A percentile compares a stretch with the other conserved stretches of the same genome.
Conservation (phyloP, 35 echinoderm and acorn worm species). For the Chiridota heheva region DNA sequence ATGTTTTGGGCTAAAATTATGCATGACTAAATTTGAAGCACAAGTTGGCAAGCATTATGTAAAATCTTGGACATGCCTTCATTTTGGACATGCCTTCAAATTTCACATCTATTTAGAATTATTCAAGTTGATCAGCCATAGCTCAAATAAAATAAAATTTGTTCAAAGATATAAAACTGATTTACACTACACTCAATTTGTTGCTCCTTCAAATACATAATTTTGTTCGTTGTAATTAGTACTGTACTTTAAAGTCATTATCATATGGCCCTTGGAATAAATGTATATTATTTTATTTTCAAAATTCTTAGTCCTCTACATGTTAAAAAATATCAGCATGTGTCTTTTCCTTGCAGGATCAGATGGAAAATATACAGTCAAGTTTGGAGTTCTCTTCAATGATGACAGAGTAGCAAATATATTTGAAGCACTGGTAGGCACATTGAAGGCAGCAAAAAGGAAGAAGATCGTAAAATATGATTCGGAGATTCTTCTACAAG, state of each 20-base stretch:
- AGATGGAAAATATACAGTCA: conserved; percentile 70
- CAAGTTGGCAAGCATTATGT: too few species aligned
- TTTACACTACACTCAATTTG: too few species aligned
- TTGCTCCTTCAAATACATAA: background rate
- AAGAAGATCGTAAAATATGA: conserved; percentile 85
- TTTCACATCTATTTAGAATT: too few species aligned
- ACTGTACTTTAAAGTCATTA: background rate
- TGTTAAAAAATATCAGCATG: background rate
- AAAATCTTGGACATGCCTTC: too few species aligned
- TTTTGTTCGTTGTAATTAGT: too few species aligned
- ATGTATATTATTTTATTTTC: background rate
- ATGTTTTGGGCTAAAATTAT: too few species aligned
- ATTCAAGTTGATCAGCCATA: too few species aligned
- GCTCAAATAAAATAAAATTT: background rate
- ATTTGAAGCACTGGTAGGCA: conserved; percentile 93
- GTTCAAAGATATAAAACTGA: background rate
- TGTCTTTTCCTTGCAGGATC: conserved; percentile 47
- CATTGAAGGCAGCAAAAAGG: conserved; percentile 78
- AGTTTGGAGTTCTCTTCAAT: conserved; percentile 84
- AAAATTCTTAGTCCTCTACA: background rate
- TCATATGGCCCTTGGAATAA: background rate
- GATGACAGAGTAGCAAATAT: conserved; percentile 88
- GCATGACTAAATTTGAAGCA: too few species aligned
- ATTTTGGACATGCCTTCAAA: too few species aligned
- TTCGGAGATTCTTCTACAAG: conserved; percentile 84